A percentile compares a stretch with the other conserved stretches of the same genome.
Conservation (phyloP, 2,888 invertebrate genomes). For the Lithophane leautieri region DNA sequence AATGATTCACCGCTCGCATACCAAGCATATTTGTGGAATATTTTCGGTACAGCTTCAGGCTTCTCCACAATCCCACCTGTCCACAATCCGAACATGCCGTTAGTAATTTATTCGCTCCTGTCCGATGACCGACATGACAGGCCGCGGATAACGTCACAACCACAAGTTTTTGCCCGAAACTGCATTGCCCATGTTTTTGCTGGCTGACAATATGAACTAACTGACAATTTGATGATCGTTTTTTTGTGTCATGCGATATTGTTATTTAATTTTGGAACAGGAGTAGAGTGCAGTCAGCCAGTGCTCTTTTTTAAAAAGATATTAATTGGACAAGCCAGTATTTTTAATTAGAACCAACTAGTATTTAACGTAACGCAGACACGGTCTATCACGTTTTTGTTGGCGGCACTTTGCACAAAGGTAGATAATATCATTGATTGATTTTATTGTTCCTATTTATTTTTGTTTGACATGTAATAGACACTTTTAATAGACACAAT, state of each 20-base stretch:
- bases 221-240: constrained; percentile 40
- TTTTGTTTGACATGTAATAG: constrained; percentile 35
- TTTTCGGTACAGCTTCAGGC: constrained; percentile 72
- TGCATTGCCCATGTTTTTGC: constrained; percentile 64
- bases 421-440: constrained; percentile 16
- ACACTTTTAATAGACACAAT: constrained; percentile 12
- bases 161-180: constrained; percentile 66
- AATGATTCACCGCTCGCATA: constrained; percentile 61
- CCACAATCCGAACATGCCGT: constrained; percentile 81
- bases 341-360: constrained; percentile 36
- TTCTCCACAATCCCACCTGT: constrained; percentile 79
- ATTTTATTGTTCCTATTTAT: constrained; percentile 29
- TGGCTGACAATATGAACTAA: constrained; percentile 46
- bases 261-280: constrained; percentile 49
- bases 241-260: constrained; percentile 35
- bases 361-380: constrained; percentile 11
- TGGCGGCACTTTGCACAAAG: constrained; percentile 4
- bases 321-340: neutral
- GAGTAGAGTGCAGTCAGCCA: constrained; percentile 11
- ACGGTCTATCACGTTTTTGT: constrained; percentile 25
- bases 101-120: constrained; percentile 76
- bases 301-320: constrained; percentile 10
- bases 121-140: constrained; percentile 63
- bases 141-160: constrained; percentile 73
- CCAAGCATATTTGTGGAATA: constrained; percentile 67